phyloP scores from a whole-genome alignment of 2,888 invertebrate species.

The Leptura quadrifasciata region DNA sequence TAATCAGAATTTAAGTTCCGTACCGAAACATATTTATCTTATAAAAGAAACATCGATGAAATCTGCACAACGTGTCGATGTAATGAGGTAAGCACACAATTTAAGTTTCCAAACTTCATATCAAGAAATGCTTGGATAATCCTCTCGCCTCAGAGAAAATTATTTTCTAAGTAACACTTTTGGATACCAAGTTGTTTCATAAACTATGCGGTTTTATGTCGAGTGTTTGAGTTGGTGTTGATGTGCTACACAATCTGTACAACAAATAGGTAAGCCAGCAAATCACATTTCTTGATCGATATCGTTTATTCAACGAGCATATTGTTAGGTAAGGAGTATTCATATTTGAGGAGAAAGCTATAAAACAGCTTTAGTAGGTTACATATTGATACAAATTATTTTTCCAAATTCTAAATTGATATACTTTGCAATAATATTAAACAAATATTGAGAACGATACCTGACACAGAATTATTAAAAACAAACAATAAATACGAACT shows the following conservation, averaged over 20 bases:
- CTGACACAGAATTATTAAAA: too few relatives aligned
- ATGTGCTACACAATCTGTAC: neutral
- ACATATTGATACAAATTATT: too few relatives aligned
- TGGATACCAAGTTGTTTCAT: slow-evolving; percentile 17
- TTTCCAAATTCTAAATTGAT: too few relatives aligned
- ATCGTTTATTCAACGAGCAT: too few relatives aligned
- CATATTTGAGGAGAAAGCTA: too few relatives aligned
- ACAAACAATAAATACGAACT: too few relatives aligned
- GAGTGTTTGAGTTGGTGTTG: neutral
- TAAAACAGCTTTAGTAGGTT: too few relatives aligned
- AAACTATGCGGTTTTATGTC: slow-evolving; percentile 14
- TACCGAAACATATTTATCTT: slow-evolving; percentile 7
- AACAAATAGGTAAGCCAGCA: neutral
- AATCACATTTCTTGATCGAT: neutral
- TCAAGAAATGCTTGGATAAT: slow-evolving; percentile 60
- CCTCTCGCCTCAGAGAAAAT: slow-evolving; percentile 58
- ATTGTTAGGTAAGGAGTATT: too few relatives aligned
- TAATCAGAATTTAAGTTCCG: neutral
- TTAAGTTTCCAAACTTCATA: slow-evolving; percentile 62
- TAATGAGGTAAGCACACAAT: slow-evolving; percentile 58
- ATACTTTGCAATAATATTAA: too few relatives aligned
- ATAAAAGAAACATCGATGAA: slow-evolving; percentile 25
- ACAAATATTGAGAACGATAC: too few relatives aligned
- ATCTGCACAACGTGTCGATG: slow-evolving; percentile 44
- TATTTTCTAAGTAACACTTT: slow-evolving; percentile 14